These are phyloP conservation scores for Asarcornis scutulata DNA, from an alignment of 2,113 vertebrate genomes.

Conservation along the genomic window DNA sequence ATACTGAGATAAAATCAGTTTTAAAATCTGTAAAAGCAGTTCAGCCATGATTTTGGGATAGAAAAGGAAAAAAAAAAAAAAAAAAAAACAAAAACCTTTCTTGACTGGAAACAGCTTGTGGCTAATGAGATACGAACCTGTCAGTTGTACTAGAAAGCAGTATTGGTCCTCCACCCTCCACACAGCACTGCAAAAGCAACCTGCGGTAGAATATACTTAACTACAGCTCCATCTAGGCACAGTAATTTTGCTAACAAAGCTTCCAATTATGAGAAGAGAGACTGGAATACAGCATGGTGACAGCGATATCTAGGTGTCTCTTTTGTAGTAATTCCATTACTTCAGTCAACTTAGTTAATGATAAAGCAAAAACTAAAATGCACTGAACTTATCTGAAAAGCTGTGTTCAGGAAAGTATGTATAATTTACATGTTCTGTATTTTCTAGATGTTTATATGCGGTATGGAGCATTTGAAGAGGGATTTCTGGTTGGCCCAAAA, in stretches of 20 bases:
- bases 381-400: not conserved
- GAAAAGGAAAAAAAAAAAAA: not conserved
- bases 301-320: not conserved
- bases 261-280: not conserved
- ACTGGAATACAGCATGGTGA: not conserved
- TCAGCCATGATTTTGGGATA: not conserved
- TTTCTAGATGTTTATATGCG: not conserved
- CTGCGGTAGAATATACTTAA: not conserved
- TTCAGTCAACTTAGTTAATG: not conserved
- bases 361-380: not conserved
- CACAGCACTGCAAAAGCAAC: not conserved
- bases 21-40: not conserved
- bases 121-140: not conserved
- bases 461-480: not conserved
- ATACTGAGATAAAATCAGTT: slow-evolving; percentile 4
- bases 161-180: not conserved
- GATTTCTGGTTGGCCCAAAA: not conserved
- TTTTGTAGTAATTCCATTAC: not conserved
- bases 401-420: not conserved
- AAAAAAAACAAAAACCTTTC: not conserved
- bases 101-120: slow-evolving; percentile 23
- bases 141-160: not conserved
- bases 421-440: not conserved
- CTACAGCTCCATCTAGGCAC: not conserved
- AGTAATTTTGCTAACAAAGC: not conserved